Evolutionary conservation across 2,797 vertebrate genomes (phyloP), one percentile per base, ranked within the genome.

Genomic region (Forpus xanthops): DNA sequence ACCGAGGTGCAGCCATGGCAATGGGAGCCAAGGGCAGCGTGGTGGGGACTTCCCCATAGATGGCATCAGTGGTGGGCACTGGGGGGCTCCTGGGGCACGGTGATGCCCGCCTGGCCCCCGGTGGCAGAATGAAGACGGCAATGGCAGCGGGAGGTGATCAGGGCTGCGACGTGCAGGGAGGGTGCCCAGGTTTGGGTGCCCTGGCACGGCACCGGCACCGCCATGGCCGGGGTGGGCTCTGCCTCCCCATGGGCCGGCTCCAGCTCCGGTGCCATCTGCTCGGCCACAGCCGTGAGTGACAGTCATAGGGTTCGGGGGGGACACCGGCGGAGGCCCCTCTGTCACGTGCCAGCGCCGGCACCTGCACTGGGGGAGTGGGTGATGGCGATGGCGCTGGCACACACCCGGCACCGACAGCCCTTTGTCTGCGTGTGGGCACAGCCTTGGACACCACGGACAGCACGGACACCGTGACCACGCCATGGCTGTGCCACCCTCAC

Each of bases 261-360:
- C 86, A 85, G 88, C 92, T 86, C 95, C 77, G 89, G 93, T 96
- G 91, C 95, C 95, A 95, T 96, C 94, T 96, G 94, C 95, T 94
- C 28, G 70, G 89, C 83, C 86, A 0, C 88, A 55, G 90, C 76
- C 86, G 7, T 74, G 91, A 92, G 95, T 94, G 95, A 86, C 91
- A 86, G 68, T 80, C n/a, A 1, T 37, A 25, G 86, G 86, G 76
- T 12, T 82, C 13, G 39, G 84, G 74, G 80, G 83, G 89, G 49
- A 82, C 1, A 1, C 50, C 16, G 50, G 64, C 9, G 9, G 85
- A 68, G 75, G 79, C 61, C 87, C 76, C 93, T 85, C 85, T 35
- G 83, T 67, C 84, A 86, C 6, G 5, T 64, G 90, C 91, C 80
- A 88, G 73, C 61, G 39, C 83, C 24, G 1, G 66, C 92, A 85